phyloP scores from a whole-genome alignment of 2,797 vertebrate genomes.

The Myotis planiceps region DNA sequence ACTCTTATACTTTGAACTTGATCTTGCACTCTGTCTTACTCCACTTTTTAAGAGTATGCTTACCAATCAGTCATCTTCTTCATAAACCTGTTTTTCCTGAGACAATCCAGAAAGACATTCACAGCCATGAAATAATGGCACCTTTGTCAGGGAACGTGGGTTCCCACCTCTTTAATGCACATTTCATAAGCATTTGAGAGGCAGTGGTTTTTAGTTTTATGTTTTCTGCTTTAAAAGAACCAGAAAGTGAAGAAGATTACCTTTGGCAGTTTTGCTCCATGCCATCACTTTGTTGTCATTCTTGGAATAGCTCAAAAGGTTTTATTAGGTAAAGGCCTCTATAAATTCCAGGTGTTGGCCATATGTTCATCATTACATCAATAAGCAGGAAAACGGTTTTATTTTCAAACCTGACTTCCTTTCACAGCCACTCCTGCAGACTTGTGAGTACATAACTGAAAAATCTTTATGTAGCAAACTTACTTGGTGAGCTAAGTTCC shows the following conservation, averaged over 20 bases:
- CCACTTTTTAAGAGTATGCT: constrained; percentile 61
- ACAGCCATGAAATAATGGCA: constrained; percentile 58
- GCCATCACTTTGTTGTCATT: constrained; percentile 82
- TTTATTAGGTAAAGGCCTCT: constrained; percentile 83
- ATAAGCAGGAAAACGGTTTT: constrained; percentile 80
- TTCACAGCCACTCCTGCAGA: constrained; percentile 74
- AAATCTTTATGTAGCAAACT: constrained; percentile 80
- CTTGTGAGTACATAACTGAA: constrained; percentile 80
- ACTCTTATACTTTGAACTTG: constrained; percentile 57
- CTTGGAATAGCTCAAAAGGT: constrained; percentile 84
- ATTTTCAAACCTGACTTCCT: constrained; percentile 78
- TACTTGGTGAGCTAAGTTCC: constrained; percentile 70
- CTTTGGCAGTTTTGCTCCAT: constrained; percentile 77
- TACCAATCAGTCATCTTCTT: constrained; percentile 65
- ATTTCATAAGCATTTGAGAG: constrained; percentile 77
- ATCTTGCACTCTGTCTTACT: constrained; percentile 47
- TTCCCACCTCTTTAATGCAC: constrained; percentile 73
- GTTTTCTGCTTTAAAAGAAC: constrained; percentile 78
- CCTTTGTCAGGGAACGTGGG: constrained; percentile 62
- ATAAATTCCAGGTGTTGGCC: constrained; percentile 85
- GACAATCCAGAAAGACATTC: constrained; percentile 71
- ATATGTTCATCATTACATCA: constrained; percentile 82
- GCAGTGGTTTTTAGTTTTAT: constrained; percentile 76
- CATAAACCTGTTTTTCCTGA: constrained; percentile 67
- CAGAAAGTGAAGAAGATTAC: constrained; percentile 79